Evolutionary conservation across 2,888 invertebrate species (phyloP), one percentile per base, ranked within the genome.

Genomic region (Prosopocoilus inquinatus): DNA sequence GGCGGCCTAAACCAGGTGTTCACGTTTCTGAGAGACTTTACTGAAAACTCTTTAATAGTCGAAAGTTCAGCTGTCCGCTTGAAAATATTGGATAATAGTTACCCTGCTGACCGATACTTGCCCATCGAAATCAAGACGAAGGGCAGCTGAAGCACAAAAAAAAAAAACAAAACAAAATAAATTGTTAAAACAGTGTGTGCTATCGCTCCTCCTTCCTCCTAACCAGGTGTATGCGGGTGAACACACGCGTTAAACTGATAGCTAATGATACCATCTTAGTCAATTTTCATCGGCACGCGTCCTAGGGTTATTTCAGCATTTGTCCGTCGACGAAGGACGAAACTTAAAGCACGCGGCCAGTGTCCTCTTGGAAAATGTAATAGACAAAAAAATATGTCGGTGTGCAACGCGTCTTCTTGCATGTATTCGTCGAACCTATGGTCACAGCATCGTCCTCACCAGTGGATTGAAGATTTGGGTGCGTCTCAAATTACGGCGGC

Each of bases 141-240:
- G 38, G 49, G 41, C 50, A 53, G 55, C 55, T 53, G 51, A 50
- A 56, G 43, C 45, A 11, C 41, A 59, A 53, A 53, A 52, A 56
- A 53, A 53, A 52, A 56, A n/a, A n/a, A n/a, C n/a, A n/a, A n/a
- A n/a, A n/a, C n/a, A n/a, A n/a, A 50, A 47, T 60, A 63, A 62
- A 56, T 53, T 62, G 64, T 62, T 61, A 65, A 65, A 67, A 59
- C 61, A 60, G 66, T 65, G 64, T 65, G 64, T 65, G 64, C 61
- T 52, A 61, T 65, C 62, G 68, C 70, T 69, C 70, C 73, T 69
- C 71, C 73, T 69, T 20, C 20, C 60, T 20, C 20, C 60, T 64
- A 64, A 61, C 76, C 76, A 77, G 76, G 76, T 77, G 76, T 70
- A 76, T 77, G 75, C 76, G 76, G 76, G 76, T 65, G 63, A 66